Base-by-base conservation (phyloP, 64 coral and sea anemone species). In the Porites lutea region DNA sequence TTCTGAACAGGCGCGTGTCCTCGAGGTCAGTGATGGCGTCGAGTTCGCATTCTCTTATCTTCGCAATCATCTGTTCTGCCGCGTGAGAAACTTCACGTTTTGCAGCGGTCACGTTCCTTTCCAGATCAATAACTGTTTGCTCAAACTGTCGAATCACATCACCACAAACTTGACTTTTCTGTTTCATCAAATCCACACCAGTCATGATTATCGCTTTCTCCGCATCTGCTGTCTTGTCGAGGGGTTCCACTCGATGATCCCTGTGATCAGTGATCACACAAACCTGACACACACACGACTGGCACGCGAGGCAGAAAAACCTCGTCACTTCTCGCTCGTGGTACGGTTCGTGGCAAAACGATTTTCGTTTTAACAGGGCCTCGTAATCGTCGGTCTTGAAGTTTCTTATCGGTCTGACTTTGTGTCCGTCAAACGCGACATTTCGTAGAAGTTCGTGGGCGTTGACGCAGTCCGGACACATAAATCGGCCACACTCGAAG, bases 281-380 rank as follows among this genome's bases (percentile, higher is more conserved):
- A 75, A 61, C 37, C 13, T 88, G 71, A 54, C 86, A 88, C 2
- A 88, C 15, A n/a, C 67, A 61, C 0, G 59, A 22, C n/a, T 59
- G 51, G 44, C 86, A 88, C 67, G 74, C 60, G 71, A 50, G 43
- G 11, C 86, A 88, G n/a, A 20, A 74, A 75, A 74, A 88, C 59
- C 70, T 88, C 22, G 59, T 10, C 15, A 19, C n/a, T 14, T 88
- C 52, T 13, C 9, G 14, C 4, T 74, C 59, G 23, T 88, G 86
- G 23, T 88, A 88, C 52, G 44, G 22, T 4, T 88, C 20, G 11
- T 54, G 43, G 46, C 86, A 88, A 15, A 88, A 71, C 11, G 86
- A 55, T 4, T 74, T 46, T 75, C 74, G 71, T 51, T 75, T 71
- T 7, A 60, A 57, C 12, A 75, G 53, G 52, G 46, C 22, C 9